Base-by-base conservation (phyloP, 2,113 vertebrate species). In the Rhodinocichla rosea region DNA sequence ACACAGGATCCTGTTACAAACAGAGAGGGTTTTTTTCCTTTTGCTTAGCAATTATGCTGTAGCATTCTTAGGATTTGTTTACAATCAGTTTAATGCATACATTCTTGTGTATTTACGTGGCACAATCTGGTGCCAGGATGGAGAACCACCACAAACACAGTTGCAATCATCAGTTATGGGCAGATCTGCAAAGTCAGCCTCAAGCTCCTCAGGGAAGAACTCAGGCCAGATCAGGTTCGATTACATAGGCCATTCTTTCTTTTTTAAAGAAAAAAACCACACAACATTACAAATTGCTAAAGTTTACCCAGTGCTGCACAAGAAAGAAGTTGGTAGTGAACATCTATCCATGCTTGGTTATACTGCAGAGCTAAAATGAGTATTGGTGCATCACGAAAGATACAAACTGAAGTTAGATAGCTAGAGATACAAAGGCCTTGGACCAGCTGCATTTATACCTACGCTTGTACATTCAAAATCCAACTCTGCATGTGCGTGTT, bases 31-130 rank as follows among this genome's bases (percentile, higher is more conserved):
- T 95, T 95, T 97, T 97, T 96, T 95, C 92, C 92, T 96, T 97
- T 95, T 95, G 91, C 95, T 96, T 95, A 89, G 92, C 93, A 95
- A 92, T 94, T 96, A 97, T 96, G 92, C 90, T 94, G 95, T 92
- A 97, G 96, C 94, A 94, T 95, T 92, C 63, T 52, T 50, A 92
- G 78, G 52, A 79, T 88, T 80, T 93, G 96, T 87, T 96, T 96
- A 96, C 95, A 94, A 95, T 96, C 95, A 96, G 40, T 90, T 78
- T 82, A 81, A 90, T 8, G 62, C 80, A 47, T 93, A 96, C 95
- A 95, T 96, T 97, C 92, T 69, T 2, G 3, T 81, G 40, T 83
- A 92, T 76, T 90, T 57, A 50, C 3, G 73, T 83, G 85, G 89
- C 79, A 91, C 69, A 30, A 15, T 57, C 75, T 74, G 69, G 69